Evolutionary conservation across 2,797 vertebrate genomes (phyloP), one percentile per base, ranked within the genome.

Genomic region (Phrynocephalus forsythii): DNA sequence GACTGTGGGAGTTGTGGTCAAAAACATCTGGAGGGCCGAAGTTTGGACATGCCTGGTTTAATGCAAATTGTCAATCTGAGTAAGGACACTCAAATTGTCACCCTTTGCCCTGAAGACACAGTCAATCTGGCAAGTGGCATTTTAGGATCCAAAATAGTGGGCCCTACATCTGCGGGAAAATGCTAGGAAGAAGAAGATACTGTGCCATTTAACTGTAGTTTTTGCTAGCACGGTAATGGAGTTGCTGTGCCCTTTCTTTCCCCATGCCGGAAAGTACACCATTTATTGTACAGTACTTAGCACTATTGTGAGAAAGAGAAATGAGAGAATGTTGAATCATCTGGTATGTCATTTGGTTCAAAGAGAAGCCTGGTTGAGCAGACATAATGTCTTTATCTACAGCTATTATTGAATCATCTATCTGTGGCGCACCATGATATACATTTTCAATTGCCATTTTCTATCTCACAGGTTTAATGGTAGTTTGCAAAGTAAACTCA

Each of bases 401-500:
- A 50, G 88, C 83, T 88, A 79, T 76, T 80, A 89, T 82, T 89
- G 81, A 84, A 60, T 78, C 92, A 91, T 44, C 73, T 69, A 48
- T 48, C 28, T 87, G 88, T 88, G 79, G 33, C 83, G 90, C 90
- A 6, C 88, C 28, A 80, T 90, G 77, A 60, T 76, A 80, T 79
- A 82, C 28, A 68, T 95, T 95, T 78, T 94, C 92, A 95, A 94
- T 94, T 94, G 91, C 93, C 92, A 95, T 90, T 95, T 96, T 26
- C 92, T 95, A 93, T 95, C 86, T 95, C 94, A 95, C 92, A 95
- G 87, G 90, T 94, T 96, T 96, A 96, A 94, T 1, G 89, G 89
- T 95, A 95, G 93, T 96, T 95, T 66, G 66, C 90, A 94, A 96
- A 96, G 93, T 95, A 96, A 96, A 95, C 92, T 96, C 93, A 95